phyloP scores from a whole-genome alignment of 1,140 invertebrate species.

The Parasteatoda tepidariorum region DNA sequence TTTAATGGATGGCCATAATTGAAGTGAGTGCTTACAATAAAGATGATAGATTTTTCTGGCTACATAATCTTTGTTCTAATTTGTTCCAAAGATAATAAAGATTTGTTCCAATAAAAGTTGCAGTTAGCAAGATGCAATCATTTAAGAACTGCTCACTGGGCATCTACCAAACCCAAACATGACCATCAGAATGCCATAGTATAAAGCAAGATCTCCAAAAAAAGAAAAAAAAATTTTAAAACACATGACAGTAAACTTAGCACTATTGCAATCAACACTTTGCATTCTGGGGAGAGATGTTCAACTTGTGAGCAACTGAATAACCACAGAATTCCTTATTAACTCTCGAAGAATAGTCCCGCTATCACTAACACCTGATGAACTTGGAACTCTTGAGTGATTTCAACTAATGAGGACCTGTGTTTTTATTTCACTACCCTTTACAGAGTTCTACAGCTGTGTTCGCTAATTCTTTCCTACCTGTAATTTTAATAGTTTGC shows the following conservation, averaged over 20 bases:
- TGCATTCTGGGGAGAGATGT: background rate
- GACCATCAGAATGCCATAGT: conserved; percentile 12
- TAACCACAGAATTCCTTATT: background rate
- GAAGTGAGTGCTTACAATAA: background rate
- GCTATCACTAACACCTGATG: background rate
- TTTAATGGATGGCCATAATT: background rate
- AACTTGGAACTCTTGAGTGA: background rate
- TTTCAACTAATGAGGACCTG: background rate
- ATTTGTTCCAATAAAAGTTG: background rate
- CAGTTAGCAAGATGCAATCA: conserved; percentile 17
- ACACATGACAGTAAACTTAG: background rate
- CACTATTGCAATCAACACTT: background rate
- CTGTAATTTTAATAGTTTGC: background rate
- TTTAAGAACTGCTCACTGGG: background rate
- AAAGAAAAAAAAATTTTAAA: background rate
- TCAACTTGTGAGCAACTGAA: background rate
- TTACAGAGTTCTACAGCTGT: background rate
- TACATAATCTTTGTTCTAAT: background rate
- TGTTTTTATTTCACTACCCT: background rate
- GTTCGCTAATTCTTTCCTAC: background rate
- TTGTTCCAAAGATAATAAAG: background rate
- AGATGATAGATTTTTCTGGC: background rate
- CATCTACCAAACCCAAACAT: conserved; percentile 9
- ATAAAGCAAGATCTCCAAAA: conserved; percentile 10
- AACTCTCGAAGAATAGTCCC: background rate